Base-by-base conservation (phyloP, 92 coral and sea anemone species). In the Zoanthus gigantus region DNA sequence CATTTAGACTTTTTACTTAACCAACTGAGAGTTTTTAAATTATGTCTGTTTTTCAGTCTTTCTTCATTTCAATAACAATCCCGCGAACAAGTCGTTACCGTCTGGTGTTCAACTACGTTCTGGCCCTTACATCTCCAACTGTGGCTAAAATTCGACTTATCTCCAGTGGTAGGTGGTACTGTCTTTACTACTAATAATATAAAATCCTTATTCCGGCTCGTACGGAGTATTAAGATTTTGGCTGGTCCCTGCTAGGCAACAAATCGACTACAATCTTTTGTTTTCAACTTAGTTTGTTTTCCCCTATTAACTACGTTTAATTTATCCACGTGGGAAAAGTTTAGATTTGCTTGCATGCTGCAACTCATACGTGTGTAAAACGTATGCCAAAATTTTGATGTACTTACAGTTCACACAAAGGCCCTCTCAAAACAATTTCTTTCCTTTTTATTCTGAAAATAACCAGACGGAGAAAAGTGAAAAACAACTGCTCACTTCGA, bases 51-150 rank as follows among this genome's bases (percentile, higher is more conserved):
- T n/a, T 18, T 18, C 54, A 95, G 93, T 84, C 85, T 2, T 92
- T 92, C 82, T 89, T 88, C 34, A 90, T 96, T 78, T 74, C 86
- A 45, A 78, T 95, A 45, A 30, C 88, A 23, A 93, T 96, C 29
- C 98, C 98, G 30, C 94, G 94, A 68, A 77, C 93, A 50, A 93
- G 98, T 44, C 83, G 83, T 0, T 96, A 96, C 47, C 98, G 92
- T 10, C 78, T 96, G n/a, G 69, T 96, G 63, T 88, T 96, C 86
- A 91, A 88, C 63, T 96, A 95, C 71, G 98, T 94, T 28, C 87
- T 94, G 82, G 84, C 88, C 18, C 88, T 71, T 9, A 86, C 67
- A 23, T 44, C 84, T 14, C 86, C 92, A 2, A 56, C 89, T 4
- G 79, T 66, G 11, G 61, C 76, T 16, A 84, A 66, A 47, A 69